Base-by-base conservation (phyloP, 2,888 invertebrate genomes). In the Lacanobia wlatinum region DNA sequence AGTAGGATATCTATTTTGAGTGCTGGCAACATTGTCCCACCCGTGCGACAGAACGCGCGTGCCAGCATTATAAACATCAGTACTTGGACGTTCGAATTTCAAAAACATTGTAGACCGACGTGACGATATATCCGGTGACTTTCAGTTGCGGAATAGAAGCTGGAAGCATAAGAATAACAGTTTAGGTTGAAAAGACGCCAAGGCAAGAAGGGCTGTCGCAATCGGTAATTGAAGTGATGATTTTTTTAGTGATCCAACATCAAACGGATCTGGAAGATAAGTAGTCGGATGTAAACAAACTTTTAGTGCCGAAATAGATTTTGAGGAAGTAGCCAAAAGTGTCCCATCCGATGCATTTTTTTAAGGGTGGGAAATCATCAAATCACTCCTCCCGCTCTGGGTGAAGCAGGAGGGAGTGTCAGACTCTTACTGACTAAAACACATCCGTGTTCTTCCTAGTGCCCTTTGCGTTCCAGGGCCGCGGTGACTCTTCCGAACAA, bases 61-160 rank as follows among this genome's bases (percentile, higher is more conserved):
- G 95, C 94, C 90, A 89, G 82, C 91, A 88, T 87, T 90, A 94
- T 95, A 96, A 96, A 95, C 95, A 95, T 88, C 87, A 89, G 91
- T 91, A 87, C 90, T 88, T 88, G 89, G 91, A 91, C 93, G 95
- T 94, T 95, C 94, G 90, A 89, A 94, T 95, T 95, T 94, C 95
- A 94, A 95, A 94, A 95, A 95, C 95, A 95, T 90, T 88, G 87
- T 86, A 88, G 85, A 89, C 93, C 93, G 94, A 92, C 94, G 92
- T 95, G 94, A 94, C 94, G 94, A 90, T 90, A 92, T 93, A 94
- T 95, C 95, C 95, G 95, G 94, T 94, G 94, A 93, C 94, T 91
- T 90, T 90, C 90, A 89, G 88, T 82, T 84, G 72, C 75, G 75
- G 73, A 83, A 79, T 82, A 75, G 80, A 80, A 79, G 55, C 48